These are phyloP conservation scores for Aphaenogaster ashmeadi DNA, from an alignment of 1,140 invertebrate species.

Conservation along the genomic window DNA sequence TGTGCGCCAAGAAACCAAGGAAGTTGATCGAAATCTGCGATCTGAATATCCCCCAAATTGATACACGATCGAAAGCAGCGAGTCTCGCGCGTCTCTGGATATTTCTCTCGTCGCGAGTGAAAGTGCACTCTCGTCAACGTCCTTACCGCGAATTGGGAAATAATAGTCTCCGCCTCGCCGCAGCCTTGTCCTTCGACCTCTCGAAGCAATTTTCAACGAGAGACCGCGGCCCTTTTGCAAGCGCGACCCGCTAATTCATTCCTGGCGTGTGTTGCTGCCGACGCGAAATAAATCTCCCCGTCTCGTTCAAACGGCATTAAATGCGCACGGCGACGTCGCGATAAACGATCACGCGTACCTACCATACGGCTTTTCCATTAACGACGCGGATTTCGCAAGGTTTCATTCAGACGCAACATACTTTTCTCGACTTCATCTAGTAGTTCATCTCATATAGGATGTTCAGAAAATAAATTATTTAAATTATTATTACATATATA, in stretches of 20 bases:
- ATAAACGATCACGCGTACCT: constrained; percentile 45
- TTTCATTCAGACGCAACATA: constrained; percentile 24
- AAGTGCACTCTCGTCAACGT: constrained; percentile 18
- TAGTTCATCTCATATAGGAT: background rate
- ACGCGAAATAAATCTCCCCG: constrained; percentile 52
- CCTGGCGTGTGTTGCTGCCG: constrained; percentile 12
- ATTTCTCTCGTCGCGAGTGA: constrained; percentile 12
- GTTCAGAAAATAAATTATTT: background rate
- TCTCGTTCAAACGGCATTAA: constrained; percentile 56
- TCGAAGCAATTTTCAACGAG: constrained; percentile 39
- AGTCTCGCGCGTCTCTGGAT: background rate
- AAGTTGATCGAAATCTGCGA: background rate
- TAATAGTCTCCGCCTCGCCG: constrained; percentile 24
- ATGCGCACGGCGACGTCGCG: constrained; percentile 12
- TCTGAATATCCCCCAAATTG: background rate
- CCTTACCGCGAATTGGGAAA: constrained; percentile 28
- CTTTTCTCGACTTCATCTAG: background rate
- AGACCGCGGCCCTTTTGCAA: constrained; percentile 28
- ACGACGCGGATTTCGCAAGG: constrained; percentile 36
- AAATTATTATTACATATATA: background rate
- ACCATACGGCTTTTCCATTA: constrained; percentile 38
- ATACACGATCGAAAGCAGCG: background rate
- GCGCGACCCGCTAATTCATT: constrained; percentile 46
- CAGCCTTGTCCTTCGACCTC: constrained; percentile 49
- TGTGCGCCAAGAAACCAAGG: background rate